These are phyloP conservation scores for Liolophura sinensis DNA, from an alignment of 1,140 invertebrate species.

Conservation along the genomic window DNA sequence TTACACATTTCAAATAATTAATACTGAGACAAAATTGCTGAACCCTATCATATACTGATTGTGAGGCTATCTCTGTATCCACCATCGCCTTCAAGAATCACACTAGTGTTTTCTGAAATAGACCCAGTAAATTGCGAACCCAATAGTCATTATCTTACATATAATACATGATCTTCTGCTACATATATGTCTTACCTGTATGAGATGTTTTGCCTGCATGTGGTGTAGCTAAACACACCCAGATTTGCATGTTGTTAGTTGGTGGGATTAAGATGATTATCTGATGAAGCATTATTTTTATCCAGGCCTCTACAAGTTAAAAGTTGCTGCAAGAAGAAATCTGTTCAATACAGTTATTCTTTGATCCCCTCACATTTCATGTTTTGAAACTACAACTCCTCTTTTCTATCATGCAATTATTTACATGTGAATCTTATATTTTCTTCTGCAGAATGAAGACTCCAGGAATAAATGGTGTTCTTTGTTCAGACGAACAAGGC, in stretches of 20 bases:
- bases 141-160: no score
- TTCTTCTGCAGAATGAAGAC: slow-evolving; percentile 30
- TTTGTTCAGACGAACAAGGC: slow-evolving; percentile 39
- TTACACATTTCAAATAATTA: no score
- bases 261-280: neutral
- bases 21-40: no score
- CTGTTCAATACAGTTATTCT: neutral
- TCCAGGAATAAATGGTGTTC: slow-evolving; percentile 32
- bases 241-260: neutral
- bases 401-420: neutral
- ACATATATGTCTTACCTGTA: no score
- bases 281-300: neutral
- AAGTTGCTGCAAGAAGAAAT: neutral
- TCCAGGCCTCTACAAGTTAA: neutral
- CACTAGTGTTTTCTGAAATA: no score
- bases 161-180: no score
- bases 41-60: no score
- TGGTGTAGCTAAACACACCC: no score
- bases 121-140: no score
- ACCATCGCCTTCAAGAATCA: no score
- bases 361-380: neutral
- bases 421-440: slow-evolving; percentile 4
- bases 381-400: neutral
- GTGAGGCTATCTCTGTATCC: no score
- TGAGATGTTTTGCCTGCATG: no score